These are phyloP conservation scores for Silurus meridionalis DNA, from an alignment of 2,113 vertebrate genomes.

Conservation along the genomic window DNA sequence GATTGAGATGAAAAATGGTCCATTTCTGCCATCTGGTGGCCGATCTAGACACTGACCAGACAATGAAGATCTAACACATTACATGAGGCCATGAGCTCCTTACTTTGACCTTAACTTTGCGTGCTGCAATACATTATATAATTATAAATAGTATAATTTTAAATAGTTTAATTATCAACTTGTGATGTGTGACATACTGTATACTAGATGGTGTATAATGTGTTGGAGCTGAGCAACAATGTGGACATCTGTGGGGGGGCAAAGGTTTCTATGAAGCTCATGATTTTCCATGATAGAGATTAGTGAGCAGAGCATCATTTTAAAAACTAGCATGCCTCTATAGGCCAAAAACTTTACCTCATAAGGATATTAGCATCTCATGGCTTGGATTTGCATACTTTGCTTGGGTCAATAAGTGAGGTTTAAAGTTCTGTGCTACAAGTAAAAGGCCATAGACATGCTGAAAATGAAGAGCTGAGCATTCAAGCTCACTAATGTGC, in stretches of 20 bases:
- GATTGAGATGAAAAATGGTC: neutral
- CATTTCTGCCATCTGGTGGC: constrained; percentile 23
- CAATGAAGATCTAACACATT: neutral
- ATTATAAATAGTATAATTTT: neutral
- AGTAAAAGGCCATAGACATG: neutral
- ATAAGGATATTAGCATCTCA: neutral
- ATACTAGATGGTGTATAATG: too few relatives aligned
- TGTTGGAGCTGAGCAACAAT: too few relatives aligned
- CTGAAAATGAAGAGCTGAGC: neutral
- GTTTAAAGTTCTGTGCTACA: neutral
- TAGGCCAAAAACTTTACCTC: too few relatives aligned
- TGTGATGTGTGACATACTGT: too few relatives aligned
- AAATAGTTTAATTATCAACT: neutral
- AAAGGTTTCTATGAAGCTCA: neutral
- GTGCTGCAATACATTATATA: neutral
- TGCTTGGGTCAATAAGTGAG: neutral
- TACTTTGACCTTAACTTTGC: neutral
- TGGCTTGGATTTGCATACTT: neutral
- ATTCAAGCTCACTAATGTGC: neutral
- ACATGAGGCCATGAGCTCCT: neutral
- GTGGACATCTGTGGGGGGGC: too few relatives aligned
- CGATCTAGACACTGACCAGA: neutral
- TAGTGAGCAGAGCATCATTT: neutral
- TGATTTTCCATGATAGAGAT: neutral
- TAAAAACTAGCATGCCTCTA: neutral